Evolutionary conservation across 2,797 vertebrate genomes (phyloP).

Genomic region (Danio jaintianensis): DNA sequence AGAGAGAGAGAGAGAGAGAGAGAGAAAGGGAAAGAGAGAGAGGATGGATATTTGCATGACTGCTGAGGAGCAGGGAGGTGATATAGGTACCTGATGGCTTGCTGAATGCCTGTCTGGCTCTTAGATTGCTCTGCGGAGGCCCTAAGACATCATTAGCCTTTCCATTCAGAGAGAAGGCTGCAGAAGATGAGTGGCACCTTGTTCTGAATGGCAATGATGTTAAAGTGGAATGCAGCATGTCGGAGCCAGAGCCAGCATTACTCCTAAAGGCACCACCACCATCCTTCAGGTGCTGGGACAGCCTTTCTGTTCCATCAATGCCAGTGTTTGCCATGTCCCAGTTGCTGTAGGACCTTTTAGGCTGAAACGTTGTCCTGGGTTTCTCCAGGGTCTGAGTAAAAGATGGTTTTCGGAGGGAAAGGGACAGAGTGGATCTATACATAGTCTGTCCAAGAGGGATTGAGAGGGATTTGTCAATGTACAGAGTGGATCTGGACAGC

Average conservation of each 20-base stretch:
- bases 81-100: conserved; percentile 74
- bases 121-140: conserved; percentile 65
- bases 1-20: too few species aligned
- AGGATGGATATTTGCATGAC: conserved; percentile 55
- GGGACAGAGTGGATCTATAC: conserved; percentile 80
- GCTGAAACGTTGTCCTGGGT: neutral
- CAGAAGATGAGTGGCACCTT: conserved; percentile 64
- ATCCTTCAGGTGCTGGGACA: neutral
- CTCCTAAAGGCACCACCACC: conserved; percentile 45
- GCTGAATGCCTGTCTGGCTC: conserved; percentile 58
- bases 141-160: conserved; percentile 72
- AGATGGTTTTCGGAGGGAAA: conserved; percentile 75
- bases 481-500: conserved; percentile 73
- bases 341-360: conserved; percentile 27
- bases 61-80: conserved; percentile 58
- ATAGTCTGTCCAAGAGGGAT: conserved; percentile 71
- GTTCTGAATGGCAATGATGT: conserved; percentile 72
- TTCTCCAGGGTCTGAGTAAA: conserved; percentile 23
- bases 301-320: conserved; percentile 24
- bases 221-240: conserved; percentile 57
- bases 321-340: neutral
- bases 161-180: conserved; percentile 66
- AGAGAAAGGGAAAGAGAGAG: too few species aligned
- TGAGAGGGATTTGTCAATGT: conserved; percentile 79
- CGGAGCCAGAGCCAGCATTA: conserved; percentile 58